A percentile compares a stretch with the other conserved stretches of the same genome.
phyloP scores from a whole-genome alignment of 2,113 vertebrate genomes.

The Tetraodon nigroviridis region DNA sequence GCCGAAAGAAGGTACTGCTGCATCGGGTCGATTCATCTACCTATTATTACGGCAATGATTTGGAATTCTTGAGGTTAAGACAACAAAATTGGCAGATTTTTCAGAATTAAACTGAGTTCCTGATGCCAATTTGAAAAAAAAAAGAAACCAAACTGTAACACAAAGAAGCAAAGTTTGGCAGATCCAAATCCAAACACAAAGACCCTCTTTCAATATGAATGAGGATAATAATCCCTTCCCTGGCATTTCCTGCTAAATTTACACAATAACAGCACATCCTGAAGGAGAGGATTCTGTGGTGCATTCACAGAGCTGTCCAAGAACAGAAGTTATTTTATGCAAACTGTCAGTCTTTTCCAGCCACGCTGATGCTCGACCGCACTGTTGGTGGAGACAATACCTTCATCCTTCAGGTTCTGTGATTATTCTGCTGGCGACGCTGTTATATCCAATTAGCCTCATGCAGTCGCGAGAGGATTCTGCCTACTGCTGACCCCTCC shows the following conservation, averaged over 20 bases:
- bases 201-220: conserved; percentile 37
- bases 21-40: no score
- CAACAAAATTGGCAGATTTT: conserved; percentile 12
- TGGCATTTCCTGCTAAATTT: conserved; percentile 51
- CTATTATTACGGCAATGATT: no score
- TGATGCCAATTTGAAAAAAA: no score
- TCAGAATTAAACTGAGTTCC: no score
- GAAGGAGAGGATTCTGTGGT: conserved; percentile 39
- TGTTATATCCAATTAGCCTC: conserved; percentile 61
- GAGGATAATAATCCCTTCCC: conserved; percentile 41
- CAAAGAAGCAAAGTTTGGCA: conserved; percentile 16
- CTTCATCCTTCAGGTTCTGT: conserved; percentile 60
- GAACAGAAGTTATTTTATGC: conserved; percentile 23
- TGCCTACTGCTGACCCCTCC: conserved; percentile 12
- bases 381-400: conserved; percentile 54
- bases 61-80: not conserved
- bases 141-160: not conserved
- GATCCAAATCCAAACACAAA: conserved; percentile 14
- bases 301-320: conserved; percentile 49
- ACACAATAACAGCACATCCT: conserved; percentile 52
- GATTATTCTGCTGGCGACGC: conserved; percentile 42
- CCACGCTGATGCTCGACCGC: conserved; percentile 32
- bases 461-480: conserved; percentile 52
- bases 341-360: conserved; percentile 33
- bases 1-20: no score